Percentiles rank a stretch among this genome's conserved stretches.
Evolutionary conservation across 2,797 vertebrate genomes (phyloP).

Genomic region (Sebastes umbrosus): DNA sequence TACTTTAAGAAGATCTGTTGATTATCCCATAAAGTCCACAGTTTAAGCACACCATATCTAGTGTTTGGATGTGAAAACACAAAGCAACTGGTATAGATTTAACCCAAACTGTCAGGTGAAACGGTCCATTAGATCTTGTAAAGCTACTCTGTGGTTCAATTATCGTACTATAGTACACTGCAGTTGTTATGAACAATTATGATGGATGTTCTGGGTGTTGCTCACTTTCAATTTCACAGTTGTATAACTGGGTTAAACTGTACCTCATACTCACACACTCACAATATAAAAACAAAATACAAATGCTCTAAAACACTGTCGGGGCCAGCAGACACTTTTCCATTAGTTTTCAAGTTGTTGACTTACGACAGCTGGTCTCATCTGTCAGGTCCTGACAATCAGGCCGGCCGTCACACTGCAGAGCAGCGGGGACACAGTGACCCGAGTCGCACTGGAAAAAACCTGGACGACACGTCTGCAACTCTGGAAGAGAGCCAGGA

Average conservation of each 20-base stretch:
- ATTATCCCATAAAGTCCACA: not conserved
- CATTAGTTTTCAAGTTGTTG: not conserved
- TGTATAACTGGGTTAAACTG: not conserved
- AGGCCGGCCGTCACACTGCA: conserved; percentile 71
- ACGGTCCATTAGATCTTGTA: not conserved
- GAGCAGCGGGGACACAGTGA: conserved; percentile 73
- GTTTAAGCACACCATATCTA: not conserved
- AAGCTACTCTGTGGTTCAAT: not conserved
- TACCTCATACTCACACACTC: not conserved
- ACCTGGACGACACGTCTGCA: conserved; percentile 74
- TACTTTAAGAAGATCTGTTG: not conserved
- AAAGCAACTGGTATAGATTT: not conserved
- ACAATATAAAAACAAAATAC: no score
- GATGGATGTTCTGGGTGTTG: not conserved
- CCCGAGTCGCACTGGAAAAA: conserved; percentile 78
- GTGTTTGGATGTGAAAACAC: not conserved
- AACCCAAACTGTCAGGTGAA: not conserved
- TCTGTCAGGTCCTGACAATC: conserved; percentile 81
- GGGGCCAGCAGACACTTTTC: not conserved
- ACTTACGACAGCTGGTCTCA: conserved; percentile 80
- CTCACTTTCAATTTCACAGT: not conserved
- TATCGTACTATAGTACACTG: not conserved
- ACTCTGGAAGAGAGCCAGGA: conserved; percentile 61
- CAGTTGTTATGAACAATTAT: not conserved
- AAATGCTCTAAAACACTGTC: not conserved